A percentile compares a stretch with the other conserved stretches of the same genome.
phyloP scores from a whole-genome alignment of 23 tunicate genomes.

The Halocynthia aurantium region DNA sequence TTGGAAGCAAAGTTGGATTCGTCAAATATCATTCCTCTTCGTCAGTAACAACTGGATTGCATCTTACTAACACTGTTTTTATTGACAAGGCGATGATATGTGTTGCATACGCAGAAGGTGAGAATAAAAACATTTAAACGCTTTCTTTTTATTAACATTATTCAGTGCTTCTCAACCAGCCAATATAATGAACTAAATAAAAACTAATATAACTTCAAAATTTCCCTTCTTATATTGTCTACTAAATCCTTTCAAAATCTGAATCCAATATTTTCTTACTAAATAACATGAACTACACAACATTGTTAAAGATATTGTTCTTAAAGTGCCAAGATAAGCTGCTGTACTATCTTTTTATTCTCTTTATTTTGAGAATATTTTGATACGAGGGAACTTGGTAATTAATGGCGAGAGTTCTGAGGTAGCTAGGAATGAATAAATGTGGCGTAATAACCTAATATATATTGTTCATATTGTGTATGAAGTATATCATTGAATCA shows the following conservation, averaged over 20 bases:
- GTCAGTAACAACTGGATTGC: constrained; percentile 68
- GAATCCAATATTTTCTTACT: background rate
- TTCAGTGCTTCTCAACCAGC: background rate
- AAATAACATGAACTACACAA: no score
- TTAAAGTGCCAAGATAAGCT: background rate
- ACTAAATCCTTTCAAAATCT: no score
- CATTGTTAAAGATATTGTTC: background rate
- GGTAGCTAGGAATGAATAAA: no score
- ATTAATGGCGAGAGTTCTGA: background rate
- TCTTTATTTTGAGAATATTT: no score
- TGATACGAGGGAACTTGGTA: no score
- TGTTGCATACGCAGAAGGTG: constrained; percentile 82
- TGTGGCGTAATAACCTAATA: no score
- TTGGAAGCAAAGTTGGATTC: constrained; percentile 62
- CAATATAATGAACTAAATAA: no score
- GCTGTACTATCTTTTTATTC: background rate
- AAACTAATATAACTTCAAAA: no score
- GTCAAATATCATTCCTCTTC: constrained; percentile 31
- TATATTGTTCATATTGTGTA: no score
- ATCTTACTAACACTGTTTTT: constrained; percentile 84
- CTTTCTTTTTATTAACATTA: constrained; percentile 3
- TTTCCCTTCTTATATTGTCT: background rate
- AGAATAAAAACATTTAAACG: background rate
- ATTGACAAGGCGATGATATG: constrained; percentile 90
- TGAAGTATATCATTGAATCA: no score